Percentiles rank a stretch among this genome's conserved stretches.
These are phyloP conservation scores for Belgica antarctica DNA, from an alignment of 2,888 invertebrate species.

Conservation along the genomic window DNA sequence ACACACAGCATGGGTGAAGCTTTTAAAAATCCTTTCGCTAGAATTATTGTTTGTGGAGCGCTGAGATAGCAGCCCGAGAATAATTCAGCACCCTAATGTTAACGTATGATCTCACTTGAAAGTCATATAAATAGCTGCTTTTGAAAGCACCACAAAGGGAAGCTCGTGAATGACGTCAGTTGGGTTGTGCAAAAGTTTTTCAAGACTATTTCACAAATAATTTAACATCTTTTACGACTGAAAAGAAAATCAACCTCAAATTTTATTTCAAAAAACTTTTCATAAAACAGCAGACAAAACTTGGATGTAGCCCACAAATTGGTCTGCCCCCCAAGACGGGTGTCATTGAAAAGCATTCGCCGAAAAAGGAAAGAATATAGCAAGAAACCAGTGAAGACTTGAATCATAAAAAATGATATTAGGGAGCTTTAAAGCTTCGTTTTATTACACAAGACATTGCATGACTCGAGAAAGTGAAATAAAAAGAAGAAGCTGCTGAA, in stretches of 20 bases:
- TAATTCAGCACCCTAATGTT: conserved; percentile 13
- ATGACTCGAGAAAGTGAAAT: not conserved
- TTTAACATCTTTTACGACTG: too few species aligned
- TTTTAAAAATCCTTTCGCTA: not conserved
- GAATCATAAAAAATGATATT: conserved; percentile 31
- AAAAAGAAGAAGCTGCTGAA: not conserved
- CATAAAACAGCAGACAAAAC: too few species aligned
- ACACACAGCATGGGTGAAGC: not conserved
- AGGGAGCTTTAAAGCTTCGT: conserved; percentile 35
- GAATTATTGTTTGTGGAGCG: conserved; percentile 6
- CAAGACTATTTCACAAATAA: too few species aligned
- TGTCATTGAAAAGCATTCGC: conserved; percentile 23
- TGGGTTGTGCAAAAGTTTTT: too few species aligned
- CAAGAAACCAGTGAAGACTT: too few species aligned
- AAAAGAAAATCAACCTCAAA: too few species aligned
- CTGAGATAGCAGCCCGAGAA: not conserved
- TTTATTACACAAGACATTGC: conserved; percentile 31
- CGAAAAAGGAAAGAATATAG: not conserved
- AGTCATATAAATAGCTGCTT: conserved; percentile 16
- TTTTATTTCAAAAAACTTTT: too few species aligned
- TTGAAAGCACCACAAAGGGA: not conserved
- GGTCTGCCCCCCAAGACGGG: too few species aligned
- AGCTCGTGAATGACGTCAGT: too few species aligned
- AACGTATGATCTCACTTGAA: conserved; percentile 15
- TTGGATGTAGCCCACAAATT: too few species aligned